phyloP scores from a whole-genome alignment of 92 coral and sea anemone genomes.

The Anthopleura xanthogrammica region DNA sequence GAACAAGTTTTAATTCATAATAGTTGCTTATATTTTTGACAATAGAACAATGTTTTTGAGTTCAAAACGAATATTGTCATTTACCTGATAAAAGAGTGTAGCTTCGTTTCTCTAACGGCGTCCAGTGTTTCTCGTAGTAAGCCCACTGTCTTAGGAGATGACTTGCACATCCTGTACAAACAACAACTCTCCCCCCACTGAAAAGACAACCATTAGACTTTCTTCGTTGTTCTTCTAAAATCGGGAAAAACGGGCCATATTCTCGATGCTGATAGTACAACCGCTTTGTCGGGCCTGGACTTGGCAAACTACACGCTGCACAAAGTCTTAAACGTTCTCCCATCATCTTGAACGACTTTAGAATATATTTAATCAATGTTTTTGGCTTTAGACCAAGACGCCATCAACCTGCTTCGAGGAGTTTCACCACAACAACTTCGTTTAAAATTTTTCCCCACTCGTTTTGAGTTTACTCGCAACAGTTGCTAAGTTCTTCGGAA shows the following conservation, averaged over 20 bases:
- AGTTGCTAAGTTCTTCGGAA: not conserved
- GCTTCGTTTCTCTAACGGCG: constrained; percentile 73
- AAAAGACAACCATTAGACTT: constrained; percentile 60
- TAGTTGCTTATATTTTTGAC: not conserved
- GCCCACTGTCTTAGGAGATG: constrained; percentile 92
- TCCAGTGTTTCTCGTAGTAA: constrained; percentile 77
- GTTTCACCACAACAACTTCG: not conserved
- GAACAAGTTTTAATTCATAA: not conserved
- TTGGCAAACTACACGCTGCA: constrained; percentile 79
- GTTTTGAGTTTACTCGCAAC: not conserved
- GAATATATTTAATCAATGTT: no score
- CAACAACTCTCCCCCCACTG: constrained; percentile 72
- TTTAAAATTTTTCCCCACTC: not conserved
- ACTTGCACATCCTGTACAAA: constrained; percentile 90
- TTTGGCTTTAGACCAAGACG: not conserved
- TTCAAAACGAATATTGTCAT: not conserved
- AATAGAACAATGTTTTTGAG: not conserved
- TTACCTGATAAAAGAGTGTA: constrained; percentile 80
- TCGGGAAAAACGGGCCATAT: constrained; percentile 91
- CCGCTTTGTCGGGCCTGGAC: constrained; percentile 89
- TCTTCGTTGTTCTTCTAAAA: constrained; percentile 65
- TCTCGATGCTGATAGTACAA: constrained; percentile 78
- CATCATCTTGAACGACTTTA: constrained; percentile 15
- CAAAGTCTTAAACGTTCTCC: constrained; percentile 49
- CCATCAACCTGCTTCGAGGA: not conserved